Base-by-base conservation (phyloP, 2,888 invertebrate genomes). In the Harpalus rufipes region DNA sequence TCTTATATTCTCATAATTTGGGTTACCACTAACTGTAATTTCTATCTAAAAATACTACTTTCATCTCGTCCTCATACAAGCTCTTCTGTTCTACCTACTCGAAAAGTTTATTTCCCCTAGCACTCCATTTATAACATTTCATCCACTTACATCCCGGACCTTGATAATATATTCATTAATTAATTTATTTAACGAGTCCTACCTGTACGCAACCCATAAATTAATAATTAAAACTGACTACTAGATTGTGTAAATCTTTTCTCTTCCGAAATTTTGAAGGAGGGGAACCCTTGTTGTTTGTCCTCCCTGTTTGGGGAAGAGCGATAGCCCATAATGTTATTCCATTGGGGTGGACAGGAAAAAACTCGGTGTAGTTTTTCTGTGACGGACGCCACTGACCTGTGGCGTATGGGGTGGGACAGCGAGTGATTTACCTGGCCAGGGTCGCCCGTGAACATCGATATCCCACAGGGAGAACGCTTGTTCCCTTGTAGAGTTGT, bases 371-470 rank as follows among this genome's bases (percentile, higher is more conserved):
- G 32, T 32, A 84, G 41, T 84, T 84, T 84, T 84, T 84, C 63
- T 74, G 61, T 76, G 78, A 65, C 65, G 63, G n/a, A 44, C 78
- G 56, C 32, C 65, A 21, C 78, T 84, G 78, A 84, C 84, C 84
- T 78, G 78, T 84, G 78, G 61, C 84, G 39, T 61, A 41, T 41
- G 81, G 74, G 72, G 76, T 25, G 74, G 74, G 78, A 32, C 61
- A 72, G 32, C 56, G 41, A 74, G 78, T 84, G 84, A 84, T 84
- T 84, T 84, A 84, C 84, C 84, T 84, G 84, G 16, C 78, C 78
- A 78, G 84, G 84, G 84, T 84, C 84, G 84, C 51, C 76, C 78
- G 84, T 84, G 63, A 63, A 84, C 84, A 84, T 84, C 78, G 84
- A 84, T 84, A 84, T 84, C 84, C 84, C 84, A 63, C 74, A 84